Evolutionary conservation across 2,797 vertebrate species (phyloP), one percentile per base, ranked within the genome.

Genomic region (Sylvilagus floridanus): DNA sequence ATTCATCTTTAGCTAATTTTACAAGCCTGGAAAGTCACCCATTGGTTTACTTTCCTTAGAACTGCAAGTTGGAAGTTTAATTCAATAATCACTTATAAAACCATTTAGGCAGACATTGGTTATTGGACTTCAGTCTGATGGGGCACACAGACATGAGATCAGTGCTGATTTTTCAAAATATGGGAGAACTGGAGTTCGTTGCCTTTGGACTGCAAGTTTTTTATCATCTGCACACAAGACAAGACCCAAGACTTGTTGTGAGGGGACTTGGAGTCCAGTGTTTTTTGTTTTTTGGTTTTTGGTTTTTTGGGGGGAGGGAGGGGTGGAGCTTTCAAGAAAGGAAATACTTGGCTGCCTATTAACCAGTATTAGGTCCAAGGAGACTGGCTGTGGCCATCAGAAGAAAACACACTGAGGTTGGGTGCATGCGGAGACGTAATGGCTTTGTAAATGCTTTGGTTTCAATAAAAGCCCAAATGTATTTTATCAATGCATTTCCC

Each of bases 401-500:
- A 92, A 86, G 72, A 94, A 62, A 88, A 21, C 47, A 26, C 26
- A 17, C 37, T 32, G 63, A 89, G 88, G 32, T 76, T 94, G 77
- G 92, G 69, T 92, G 84, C 86, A 93, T 94, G 50, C 84, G 90
- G 84, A 93, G 92, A 84, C 88, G 47, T 95, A 96, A 95, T 93
- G 95, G 66, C 87, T 97, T 96, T 97, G 57, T 94, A 96, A 96
- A 96, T 95, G 91, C 95, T 97, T 97, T 96, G 92, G 89, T 97
- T 96, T 97, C 91, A 95, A 86, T 95, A 96, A 95, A 97, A 96
- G 83, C 95, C 87, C 77, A 93, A 96, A 81, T 68, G 73, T 87
- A 93, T 97, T 97, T 97, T 97, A 96, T 96, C 96, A 96, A 84
- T 96, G 76, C 30, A 89, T 96, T 96, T 89, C 5, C 77, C 88